Evolutionary conservation across 1,140 invertebrate species (phyloP).

Genomic region (Drosophila lacteicornis): DNA sequence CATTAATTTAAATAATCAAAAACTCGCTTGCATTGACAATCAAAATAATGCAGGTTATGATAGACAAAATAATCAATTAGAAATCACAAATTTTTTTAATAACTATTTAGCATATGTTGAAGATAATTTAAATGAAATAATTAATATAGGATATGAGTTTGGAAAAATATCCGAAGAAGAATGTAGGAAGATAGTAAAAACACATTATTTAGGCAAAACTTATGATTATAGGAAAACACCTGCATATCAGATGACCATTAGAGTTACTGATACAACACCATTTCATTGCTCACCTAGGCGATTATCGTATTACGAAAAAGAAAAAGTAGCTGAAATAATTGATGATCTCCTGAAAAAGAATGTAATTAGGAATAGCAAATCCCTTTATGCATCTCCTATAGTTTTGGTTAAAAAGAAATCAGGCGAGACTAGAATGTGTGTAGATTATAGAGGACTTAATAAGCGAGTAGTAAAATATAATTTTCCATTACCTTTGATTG

Average conservation of each 20-base stretch:
- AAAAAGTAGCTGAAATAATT: not conserved
- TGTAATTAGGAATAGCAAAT: not conserved
- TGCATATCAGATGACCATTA: slow-evolving; percentile 1
- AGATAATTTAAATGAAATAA: too few relatives aligned
- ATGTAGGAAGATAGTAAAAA: not conserved
- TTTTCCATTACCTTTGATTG: slow-evolving; percentile 3
- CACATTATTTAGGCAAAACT: not conserved
- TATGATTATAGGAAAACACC: not conserved
- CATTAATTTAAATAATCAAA: not conserved
- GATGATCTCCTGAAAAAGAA: not conserved
- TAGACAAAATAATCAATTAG: too few relatives aligned
- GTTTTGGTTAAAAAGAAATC: too few relatives aligned
- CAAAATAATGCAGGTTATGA: too few relatives aligned
- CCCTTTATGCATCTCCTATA: not conserved
- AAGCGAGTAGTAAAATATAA: slow-evolving; percentile 4
- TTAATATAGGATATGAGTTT: not conserved
- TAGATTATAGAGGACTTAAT: slow-evolving; percentile 3
- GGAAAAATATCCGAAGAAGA: not conserved
- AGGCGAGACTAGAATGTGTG: not conserved
- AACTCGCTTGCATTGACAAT: too few relatives aligned
- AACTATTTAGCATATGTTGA: too few relatives aligned
- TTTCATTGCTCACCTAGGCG: slow-evolving; percentile 3
- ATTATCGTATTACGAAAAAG: not conserved
- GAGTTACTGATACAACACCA: not conserved
- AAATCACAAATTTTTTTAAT: too few relatives aligned